Conservation (phyloP, 2,113 vertebrate genomes). For the Sceloporus undulatus region DNA sequence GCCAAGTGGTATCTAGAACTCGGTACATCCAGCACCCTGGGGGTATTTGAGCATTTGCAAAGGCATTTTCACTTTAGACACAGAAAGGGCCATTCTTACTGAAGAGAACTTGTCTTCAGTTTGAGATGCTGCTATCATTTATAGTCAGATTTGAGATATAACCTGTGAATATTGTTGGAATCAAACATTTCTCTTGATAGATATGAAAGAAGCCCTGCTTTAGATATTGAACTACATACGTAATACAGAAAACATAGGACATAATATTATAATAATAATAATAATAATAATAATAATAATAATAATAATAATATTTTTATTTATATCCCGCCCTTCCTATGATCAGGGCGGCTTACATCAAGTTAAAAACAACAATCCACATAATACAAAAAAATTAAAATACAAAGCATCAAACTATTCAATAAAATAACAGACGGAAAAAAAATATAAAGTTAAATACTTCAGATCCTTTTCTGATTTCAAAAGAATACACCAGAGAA, state of each 20-base stretch:
- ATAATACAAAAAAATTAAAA: too few species aligned
- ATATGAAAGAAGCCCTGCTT: too few species aligned
- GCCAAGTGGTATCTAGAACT: neutral
- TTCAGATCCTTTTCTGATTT: neutral
- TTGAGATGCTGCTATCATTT: neutral
- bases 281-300: too few species aligned
- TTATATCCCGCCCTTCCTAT: too few species aligned
- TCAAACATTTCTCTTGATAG: neutral
- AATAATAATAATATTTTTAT: too few species aligned
- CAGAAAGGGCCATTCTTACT: neutral
- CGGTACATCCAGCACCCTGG: neutral
- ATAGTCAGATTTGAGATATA: neutral
- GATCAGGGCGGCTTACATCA: too few species aligned
- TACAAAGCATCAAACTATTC: too few species aligned
- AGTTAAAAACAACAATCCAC: too few species aligned
- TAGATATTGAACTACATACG: neutral
- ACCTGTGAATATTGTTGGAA: neutral
- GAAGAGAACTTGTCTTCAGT: neutral
- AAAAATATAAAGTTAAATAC: too few species aligned
- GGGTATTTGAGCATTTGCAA: too few species aligned
- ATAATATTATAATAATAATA: too few species aligned
- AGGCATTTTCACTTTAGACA: neutral
- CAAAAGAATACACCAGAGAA: neutral
- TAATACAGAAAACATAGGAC: neutral
- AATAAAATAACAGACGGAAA: too few species aligned